A percentile compares a stretch with the other conserved stretches of the same genome.
phyloP scores from a whole-genome alignment of 2,797 vertebrate species.

The Furcifer pardalis region DNA sequence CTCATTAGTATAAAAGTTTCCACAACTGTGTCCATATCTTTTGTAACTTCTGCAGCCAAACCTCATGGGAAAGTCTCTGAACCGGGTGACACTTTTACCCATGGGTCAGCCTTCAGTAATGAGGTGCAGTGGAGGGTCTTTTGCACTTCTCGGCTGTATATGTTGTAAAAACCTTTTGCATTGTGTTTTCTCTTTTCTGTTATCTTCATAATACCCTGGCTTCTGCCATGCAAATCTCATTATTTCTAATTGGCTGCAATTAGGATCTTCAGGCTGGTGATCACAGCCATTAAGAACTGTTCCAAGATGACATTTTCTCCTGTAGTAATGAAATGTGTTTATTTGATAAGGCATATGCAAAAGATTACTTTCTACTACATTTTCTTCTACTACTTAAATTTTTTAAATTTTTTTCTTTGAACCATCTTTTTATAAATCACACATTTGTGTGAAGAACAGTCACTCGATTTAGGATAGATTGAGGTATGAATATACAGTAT shows the following conservation, averaged over 20 bases:
- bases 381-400: conserved; percentile 42
- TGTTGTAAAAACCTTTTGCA: conserved; percentile 82
- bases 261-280: conserved; percentile 78
- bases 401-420: conserved; percentile 35
- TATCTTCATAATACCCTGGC: conserved; percentile 69
- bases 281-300: conserved; percentile 58
- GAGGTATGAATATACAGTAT: conserved; percentile 41
- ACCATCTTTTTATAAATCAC: conserved; percentile 40
- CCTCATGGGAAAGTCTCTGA: conserved; percentile 83
- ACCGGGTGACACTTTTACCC: conserved; percentile 82
- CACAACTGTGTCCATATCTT: conserved; percentile 79
- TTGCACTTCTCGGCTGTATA: conserved; percentile 76
- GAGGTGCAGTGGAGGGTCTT: conserved; percentile 78
- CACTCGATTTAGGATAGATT: not conserved
- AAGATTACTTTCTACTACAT: conserved; percentile 35
- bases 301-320: conserved; percentile 58
- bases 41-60: conserved; percentile 81
- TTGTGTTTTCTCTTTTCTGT: conserved; percentile 70
- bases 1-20: conserved; percentile 90
- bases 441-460: conserved; percentile 5
- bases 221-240: conserved; percentile 82
- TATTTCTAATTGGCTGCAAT: conserved; percentile 86
- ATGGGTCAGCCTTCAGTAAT: conserved; percentile 86
- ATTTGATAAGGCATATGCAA: conserved; percentile 45
- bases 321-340: conserved; percentile 58